phyloP scores from a whole-genome alignment of 2,797 vertebrate genomes.

The Tapirus indicus region DNA sequence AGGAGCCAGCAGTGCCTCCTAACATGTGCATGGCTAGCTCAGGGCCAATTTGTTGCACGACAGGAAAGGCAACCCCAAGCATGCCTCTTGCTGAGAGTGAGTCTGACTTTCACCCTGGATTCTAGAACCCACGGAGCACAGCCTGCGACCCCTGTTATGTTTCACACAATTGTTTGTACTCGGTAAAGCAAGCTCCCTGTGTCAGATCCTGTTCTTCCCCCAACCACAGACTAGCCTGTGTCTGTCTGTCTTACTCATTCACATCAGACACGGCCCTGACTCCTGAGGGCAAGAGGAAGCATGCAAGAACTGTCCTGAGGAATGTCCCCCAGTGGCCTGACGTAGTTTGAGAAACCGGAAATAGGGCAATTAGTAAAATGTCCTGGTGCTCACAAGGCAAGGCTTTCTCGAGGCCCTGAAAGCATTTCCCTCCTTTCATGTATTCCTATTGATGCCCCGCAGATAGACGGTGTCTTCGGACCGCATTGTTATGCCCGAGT shows the following conservation, averaged over 20 bases:
- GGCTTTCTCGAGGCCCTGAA: not conserved
- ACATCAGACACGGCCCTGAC: not conserved
- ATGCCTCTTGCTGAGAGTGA: not conserved
- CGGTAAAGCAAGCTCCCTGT: not conserved
- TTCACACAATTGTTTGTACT: not conserved
- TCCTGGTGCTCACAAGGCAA: not conserved
- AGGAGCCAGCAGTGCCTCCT: not conserved
- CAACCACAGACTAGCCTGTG: not conserved
- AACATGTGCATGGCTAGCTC: accelerated
- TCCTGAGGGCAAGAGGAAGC: not conserved
- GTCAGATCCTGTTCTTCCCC: not conserved
- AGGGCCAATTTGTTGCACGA: not conserved
- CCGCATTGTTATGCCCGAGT: not conserved
- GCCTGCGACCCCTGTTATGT: accelerated
- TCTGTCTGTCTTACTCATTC: not conserved
- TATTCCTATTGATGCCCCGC: not conserved
- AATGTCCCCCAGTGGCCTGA: not conserved
- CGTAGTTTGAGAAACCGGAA: conserved; percentile 33
- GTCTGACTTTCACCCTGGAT: not conserved
- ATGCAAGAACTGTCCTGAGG: not conserved
- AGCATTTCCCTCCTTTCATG: not conserved
- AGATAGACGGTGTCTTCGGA: conserved; percentile 13
- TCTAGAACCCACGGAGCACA: not conserved
- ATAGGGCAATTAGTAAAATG: conserved; percentile 55
- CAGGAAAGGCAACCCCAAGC: not conserved